Evolutionary conservation across 1,140 invertebrate genomes (phyloP).

Genomic region (Laupala kohalensis): DNA sequence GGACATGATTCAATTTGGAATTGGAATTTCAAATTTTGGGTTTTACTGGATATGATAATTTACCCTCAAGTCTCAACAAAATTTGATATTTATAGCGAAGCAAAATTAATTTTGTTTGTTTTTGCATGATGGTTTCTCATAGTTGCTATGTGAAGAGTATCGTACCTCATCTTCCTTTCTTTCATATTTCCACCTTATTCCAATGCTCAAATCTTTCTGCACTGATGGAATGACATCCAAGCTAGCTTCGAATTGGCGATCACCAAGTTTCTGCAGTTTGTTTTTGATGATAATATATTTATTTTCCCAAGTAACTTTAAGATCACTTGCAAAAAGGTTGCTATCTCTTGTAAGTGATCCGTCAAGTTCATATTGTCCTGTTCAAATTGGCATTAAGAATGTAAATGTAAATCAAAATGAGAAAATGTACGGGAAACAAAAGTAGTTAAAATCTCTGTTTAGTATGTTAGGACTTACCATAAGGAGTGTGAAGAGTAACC

Average conservation of each 20-base stretch:
- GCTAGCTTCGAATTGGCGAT: not conserved
- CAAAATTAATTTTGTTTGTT: too few species aligned
- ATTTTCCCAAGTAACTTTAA: slow-evolving; percentile 36
- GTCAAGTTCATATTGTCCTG: slow-evolving; percentile 18
- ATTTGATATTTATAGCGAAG: too few species aligned
- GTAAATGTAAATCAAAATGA: slow-evolving; percentile 8
- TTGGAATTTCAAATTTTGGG: too few species aligned
- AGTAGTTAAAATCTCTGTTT: slow-evolving; percentile 17
- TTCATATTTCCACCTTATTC: not conserved
- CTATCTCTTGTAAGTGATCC: slow-evolving; percentile 27
- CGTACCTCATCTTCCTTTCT: not conserved
- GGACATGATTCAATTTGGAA: too few species aligned
- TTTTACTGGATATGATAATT: too few species aligned
- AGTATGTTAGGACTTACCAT: not conserved
- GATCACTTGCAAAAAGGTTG: slow-evolving; percentile 25
- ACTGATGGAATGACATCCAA: not conserved
- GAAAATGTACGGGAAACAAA: not conserved
- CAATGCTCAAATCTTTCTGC: not conserved
- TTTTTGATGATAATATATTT: slow-evolving; percentile 32
- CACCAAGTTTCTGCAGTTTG: slow-evolving; percentile 19
- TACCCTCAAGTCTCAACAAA: too few species aligned
- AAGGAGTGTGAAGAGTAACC: slow-evolving; percentile 22
- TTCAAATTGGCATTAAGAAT: too few species aligned
- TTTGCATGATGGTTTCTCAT: too few species aligned
- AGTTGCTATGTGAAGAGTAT: too few species aligned